Evolutionary conservation across 1,140 invertebrate genomes (phyloP).

Genomic region (honey bee (Apis mellifera)): DNA sequence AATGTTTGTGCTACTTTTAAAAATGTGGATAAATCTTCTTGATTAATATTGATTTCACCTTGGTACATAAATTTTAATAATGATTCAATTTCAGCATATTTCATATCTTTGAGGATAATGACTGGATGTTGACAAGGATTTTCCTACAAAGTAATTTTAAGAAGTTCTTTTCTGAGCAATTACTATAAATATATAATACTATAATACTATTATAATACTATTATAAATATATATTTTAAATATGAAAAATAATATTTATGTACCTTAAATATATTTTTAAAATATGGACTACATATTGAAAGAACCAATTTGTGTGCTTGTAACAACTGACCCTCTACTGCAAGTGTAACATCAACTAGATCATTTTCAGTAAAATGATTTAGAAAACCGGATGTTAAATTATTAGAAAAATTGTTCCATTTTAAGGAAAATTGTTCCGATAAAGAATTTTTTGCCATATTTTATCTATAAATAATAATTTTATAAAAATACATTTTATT

Average conservation of each 20-base stretch:
- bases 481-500: not conserved
- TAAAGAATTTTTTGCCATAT: conserved; percentile 69
- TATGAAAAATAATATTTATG: conserved; percentile 79
- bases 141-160: conserved; percentile 64
- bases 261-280: conserved; percentile 91
- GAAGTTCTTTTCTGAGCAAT: conserved; percentile 16
- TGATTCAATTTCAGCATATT: conserved; percentile 88
- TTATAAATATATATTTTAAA: not conserved
- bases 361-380: conserved; percentile 86
- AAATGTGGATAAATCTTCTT: conserved; percentile 91
- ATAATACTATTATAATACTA: too few relatives aligned
- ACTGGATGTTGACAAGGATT: conserved; percentile 86
- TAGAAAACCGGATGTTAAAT: conserved; percentile 86
- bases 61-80: conserved; percentile 93
- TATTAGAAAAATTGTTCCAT: conserved; percentile 88
- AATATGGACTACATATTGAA: conserved; percentile 91
- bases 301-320: conserved; percentile 92
- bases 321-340: conserved; percentile 89
- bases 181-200: not conserved
- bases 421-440: conserved; percentile 87
- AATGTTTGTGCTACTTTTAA: conserved; percentile 92
- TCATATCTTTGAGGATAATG: conserved; percentile 92
- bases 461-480: conserved; percentile 21
- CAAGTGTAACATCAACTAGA: conserved; percentile 91
- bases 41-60: conserved; percentile 92